A percentile compares a stretch with the other conserved stretches of the same genome.
Conservation (phyloP, 2,113 vertebrate species). For the Indicator maculatus region DNA sequence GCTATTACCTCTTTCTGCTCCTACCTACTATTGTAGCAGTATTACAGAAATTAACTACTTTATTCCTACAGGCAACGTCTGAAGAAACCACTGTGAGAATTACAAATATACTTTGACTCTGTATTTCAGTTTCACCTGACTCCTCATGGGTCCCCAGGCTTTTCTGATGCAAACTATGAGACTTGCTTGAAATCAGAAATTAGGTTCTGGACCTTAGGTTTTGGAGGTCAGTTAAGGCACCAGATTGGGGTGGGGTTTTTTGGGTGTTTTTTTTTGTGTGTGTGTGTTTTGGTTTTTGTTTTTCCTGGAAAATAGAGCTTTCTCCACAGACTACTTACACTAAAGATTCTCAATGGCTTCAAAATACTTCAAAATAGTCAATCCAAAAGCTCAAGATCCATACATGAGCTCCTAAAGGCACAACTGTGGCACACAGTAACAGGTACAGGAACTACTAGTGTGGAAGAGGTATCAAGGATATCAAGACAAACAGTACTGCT, state of each 20-base stretch:
- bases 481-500: background rate
- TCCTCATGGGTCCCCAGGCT: rapidly evolving
- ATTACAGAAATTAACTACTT: background rate
- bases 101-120: background rate
- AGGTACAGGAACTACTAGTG: background rate
- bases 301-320: background rate
- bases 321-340: background rate
- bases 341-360: background rate
- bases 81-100: background rate
- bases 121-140: background rate
- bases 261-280: too few species aligned
- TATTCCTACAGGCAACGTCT: background rate
- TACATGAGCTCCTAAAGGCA: background rate
- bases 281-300: background rate
- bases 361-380: background rate
- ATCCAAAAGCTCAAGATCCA: background rate
- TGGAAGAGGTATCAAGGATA: background rate
- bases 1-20: background rate
- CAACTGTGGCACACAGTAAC: background rate
- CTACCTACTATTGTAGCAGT: background rate
- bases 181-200: background rate
- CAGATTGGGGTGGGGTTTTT: background rate
- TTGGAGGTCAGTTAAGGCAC: background rate
- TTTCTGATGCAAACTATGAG: background rate
- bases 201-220: background rate